Percentiles rank a stretch among this genome's conserved stretches.
Conservation (phyloP, 2,797 vertebrate genomes). For the Chromobotia macracanthus region DNA sequence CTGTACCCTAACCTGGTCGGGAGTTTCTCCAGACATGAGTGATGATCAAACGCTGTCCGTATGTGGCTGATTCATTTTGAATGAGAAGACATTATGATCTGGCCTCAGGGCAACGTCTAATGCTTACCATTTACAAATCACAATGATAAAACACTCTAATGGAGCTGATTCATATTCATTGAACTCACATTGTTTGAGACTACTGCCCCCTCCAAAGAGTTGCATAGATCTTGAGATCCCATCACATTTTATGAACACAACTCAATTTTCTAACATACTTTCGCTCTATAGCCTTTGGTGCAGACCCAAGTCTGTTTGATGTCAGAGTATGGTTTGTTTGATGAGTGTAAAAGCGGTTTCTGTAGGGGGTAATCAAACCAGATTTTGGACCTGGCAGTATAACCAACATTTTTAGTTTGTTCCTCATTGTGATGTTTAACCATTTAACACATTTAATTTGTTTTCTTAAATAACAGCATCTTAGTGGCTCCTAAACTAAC, state of each 20-base stretch:
- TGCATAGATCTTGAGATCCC: conserved; percentile 11
- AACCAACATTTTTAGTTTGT: too few species aligned
- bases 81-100: conserved; percentile 64
- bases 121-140: conserved; percentile 69
- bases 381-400: too few species aligned
- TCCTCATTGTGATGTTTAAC: too few species aligned
- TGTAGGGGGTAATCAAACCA: too few species aligned
- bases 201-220: conserved; percentile 3
- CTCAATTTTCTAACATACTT: neutral
- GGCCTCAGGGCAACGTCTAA: conserved; percentile 69
- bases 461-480: neutral
- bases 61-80: conserved; percentile 54
- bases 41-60: conserved; percentile 60
- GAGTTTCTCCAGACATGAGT: conserved; percentile 49
- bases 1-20: neutral
- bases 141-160: conserved; percentile 72
- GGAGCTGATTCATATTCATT: conserved; percentile 42
- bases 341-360: neutral
- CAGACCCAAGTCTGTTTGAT: neutral
- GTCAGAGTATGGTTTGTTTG: neutral
- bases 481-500: neutral
- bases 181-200: neutral
- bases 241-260: neutral
- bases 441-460: too few species aligned
- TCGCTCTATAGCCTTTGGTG: neutral